Conservation (phyloP, 1,140 invertebrate genomes). For the Bombus vancouverensis region DNA sequence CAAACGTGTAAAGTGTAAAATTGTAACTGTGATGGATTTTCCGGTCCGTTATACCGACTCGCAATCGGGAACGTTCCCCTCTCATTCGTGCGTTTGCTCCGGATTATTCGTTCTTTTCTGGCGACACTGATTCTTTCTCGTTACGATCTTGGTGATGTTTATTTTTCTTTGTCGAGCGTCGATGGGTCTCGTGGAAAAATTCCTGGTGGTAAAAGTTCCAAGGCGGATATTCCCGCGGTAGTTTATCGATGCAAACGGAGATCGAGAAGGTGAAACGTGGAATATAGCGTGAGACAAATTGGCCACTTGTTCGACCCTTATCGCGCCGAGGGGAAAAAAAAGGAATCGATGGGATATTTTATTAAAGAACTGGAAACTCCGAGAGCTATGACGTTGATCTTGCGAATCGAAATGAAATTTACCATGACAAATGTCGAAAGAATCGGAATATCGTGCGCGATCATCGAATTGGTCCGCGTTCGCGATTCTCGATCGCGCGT, state of each 20-base stretch:
- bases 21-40: slow-evolving; percentile 43
- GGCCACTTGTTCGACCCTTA: slow-evolving; percentile 22
- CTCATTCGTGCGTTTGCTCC: slow-evolving; percentile 4
- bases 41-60: slow-evolving; percentile 15
- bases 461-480: neutral
- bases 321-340: neutral
- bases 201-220: neutral
- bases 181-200: neutral
- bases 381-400: neutral
- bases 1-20: slow-evolving; percentile 51
- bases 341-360: slow-evolving; percentile 4
- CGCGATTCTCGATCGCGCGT: neutral
- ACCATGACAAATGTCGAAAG: neutral
- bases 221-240: neutral
- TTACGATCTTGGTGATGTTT: slow-evolving; percentile 3
- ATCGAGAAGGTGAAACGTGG: neutral
- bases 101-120: neutral
- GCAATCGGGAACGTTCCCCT: slow-evolving; percentile 47
- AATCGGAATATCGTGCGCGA: neutral
- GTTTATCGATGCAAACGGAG: neutral
- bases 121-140: slow-evolving; percentile 56
- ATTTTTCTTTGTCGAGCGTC: slow-evolving; percentile 15
- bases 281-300: slow-evolving; percentile 23
- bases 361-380: neutral
- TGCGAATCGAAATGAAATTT: slow-evolving; percentile 20